Conservation (phyloP, 2,113 vertebrate genomes). For the Excalfactoria chinensis region DNA sequence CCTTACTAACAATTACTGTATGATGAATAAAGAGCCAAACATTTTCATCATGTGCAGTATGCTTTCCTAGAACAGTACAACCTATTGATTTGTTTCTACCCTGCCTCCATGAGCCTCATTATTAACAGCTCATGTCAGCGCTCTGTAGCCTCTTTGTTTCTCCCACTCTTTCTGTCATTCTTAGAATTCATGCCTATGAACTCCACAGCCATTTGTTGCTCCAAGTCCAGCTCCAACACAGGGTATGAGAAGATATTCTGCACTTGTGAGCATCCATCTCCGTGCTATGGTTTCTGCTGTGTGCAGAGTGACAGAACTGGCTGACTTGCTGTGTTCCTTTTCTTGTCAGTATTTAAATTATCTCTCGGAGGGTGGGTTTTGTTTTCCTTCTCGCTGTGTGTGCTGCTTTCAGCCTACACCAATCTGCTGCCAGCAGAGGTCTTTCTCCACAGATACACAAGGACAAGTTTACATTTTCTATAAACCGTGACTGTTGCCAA, state of each 20-base stretch:
- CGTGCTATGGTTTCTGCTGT: not conserved
- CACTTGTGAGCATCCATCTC: accelerated
- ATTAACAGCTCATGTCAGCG: not conserved
- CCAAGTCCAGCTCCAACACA: not conserved
- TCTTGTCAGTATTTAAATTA: not conserved
- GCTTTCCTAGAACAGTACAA: not conserved
- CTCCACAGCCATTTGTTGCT: not conserved
- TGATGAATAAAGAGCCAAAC: not conserved
- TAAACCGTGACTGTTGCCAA: slow-evolving; percentile 3
- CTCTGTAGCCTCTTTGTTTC: not conserved
- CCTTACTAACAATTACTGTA: not conserved
- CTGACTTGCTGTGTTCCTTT: not conserved
- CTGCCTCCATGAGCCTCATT: not conserved
- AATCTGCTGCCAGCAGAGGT: not conserved
- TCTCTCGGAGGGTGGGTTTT: not conserved
- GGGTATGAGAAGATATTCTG: not conserved
- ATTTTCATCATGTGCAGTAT: not conserved
- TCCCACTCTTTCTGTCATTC: not conserved
- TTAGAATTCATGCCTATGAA: not conserved
- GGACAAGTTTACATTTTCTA: not conserved
- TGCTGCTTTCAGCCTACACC: not conserved
- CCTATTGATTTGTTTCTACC: not conserved
- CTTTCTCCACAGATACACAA: not conserved
- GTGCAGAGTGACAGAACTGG: not conserved
- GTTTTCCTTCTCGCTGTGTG: not conserved